Percentiles rank a stretch among this genome's conserved stretches.
Conservation (phyloP, 1,140 invertebrate species). For the Meloidogyne hapla region DNA sequence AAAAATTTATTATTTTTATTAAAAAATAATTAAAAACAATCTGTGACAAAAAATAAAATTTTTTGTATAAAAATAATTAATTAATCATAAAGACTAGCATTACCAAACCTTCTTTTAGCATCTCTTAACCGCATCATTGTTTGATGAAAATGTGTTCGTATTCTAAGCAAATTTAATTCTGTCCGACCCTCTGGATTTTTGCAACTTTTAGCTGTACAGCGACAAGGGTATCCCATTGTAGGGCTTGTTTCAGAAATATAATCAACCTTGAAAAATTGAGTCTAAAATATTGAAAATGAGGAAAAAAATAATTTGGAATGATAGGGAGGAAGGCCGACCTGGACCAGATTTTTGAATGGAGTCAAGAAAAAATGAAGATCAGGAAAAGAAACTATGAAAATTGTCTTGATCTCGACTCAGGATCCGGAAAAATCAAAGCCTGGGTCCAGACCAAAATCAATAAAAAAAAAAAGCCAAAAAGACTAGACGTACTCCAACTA, state of each 20-base stretch:
- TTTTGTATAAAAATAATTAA: neutral
- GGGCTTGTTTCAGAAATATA: too few species aligned
- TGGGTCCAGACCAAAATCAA: too few species aligned
- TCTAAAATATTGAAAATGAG: neutral
- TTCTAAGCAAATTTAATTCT: conserved; percentile 90
- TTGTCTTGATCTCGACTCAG: too few species aligned
- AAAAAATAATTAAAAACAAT: neutral
- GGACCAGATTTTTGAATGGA: too few species aligned
- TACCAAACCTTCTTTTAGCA: conserved; percentile 68
- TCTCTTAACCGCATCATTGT: conserved; percentile 89
- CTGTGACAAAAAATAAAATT: neutral
- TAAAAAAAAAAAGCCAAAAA: too few species aligned
- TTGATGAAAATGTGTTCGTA: conserved; percentile 94
- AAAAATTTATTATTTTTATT: neutral
- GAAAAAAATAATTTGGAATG: neutral
- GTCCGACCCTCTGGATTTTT: conserved; percentile 86
- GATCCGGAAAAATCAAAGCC: too few species aligned
- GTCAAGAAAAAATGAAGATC: too few species aligned
- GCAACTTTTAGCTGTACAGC: conserved; percentile 89
- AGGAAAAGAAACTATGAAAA: too few species aligned
- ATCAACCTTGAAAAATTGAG: conserved; percentile 67
- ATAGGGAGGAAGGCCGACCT: too few species aligned
- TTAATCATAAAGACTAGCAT: neutral
- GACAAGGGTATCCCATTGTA: conserved; percentile 73
- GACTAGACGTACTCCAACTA: too few species aligned